Percentiles rank a stretch among this genome's conserved stretches.
Conservation (phyloP, 2,888 invertebrate species). For the Brachypalpus laphriformis region DNA sequence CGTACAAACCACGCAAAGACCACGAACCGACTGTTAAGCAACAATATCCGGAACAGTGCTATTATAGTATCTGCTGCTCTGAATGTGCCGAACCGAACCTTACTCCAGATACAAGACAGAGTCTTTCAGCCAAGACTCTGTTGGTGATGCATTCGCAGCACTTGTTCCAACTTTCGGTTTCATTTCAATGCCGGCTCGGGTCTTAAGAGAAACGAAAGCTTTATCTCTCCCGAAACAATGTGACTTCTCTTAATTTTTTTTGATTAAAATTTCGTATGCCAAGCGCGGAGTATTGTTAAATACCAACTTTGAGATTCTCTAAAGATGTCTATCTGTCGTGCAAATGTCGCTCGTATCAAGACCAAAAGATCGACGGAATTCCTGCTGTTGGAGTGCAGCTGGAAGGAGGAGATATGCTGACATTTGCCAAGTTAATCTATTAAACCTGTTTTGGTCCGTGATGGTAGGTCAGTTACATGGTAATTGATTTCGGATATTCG, state of each 20-base stretch:
- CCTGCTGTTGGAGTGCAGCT: not conserved
- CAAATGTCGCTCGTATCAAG: conserved; percentile 37
- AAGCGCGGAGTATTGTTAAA: not conserved
- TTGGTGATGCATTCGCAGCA: conserved; percentile 41
- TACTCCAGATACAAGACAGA: conserved; percentile 39
- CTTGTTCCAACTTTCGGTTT: conserved; percentile 63
- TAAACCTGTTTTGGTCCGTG: conserved; percentile 8
- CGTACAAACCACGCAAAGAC: conserved; percentile 52
- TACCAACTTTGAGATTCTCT: conserved; percentile 17
- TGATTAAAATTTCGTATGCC: not conserved
- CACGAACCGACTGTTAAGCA: conserved; percentile 57
- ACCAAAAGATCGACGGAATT: not conserved
- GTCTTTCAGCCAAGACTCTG: not conserved
- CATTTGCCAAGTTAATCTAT: conserved; percentile 27
- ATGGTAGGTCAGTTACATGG: not conserved
- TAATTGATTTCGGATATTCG: not conserved
- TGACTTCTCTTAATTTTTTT: conserved; percentile 30
- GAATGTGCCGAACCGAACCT: conserved; percentile 37
- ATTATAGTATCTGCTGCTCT: conserved; percentile 31
- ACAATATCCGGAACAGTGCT: conserved; percentile 51
- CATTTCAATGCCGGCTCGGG: conserved; percentile 41
- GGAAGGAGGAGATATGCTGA: conserved; percentile 11
- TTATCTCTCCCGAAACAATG: not conserved
- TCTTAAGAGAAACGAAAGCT: conserved; percentile 49
- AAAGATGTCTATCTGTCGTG: conserved; percentile 16